Evolutionary conservation across 2,113 vertebrate species (phyloP).

Genomic region (Lipophrys pholis): DNA sequence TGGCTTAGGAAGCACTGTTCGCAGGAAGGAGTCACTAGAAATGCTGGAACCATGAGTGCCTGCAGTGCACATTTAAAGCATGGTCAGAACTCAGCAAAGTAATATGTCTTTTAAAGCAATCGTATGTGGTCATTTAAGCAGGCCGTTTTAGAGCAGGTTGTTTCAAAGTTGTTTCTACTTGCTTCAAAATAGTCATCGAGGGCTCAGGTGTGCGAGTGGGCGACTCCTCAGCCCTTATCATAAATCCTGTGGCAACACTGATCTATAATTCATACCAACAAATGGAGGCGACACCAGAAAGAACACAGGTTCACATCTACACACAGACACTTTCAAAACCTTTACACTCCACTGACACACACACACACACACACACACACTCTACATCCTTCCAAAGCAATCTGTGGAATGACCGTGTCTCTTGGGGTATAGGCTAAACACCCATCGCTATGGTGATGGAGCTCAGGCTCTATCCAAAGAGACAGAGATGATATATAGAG

Average conservation of each 20-base stretch:
- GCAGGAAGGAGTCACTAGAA: background rate
- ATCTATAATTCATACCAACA: constrained; percentile 79
- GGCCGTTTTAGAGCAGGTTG: constrained; percentile 21
- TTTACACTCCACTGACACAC: constrained; percentile 41
- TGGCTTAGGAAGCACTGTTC: constrained; percentile 16
- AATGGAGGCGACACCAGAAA: constrained; percentile 68
- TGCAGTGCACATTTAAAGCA: constrained; percentile 31
- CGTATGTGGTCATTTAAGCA: constrained; percentile 11
- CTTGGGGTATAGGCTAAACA: constrained; percentile 70
- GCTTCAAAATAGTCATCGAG: constrained; percentile 38
- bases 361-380: constrained; percentile 27
- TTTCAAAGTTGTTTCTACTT: constrained; percentile 42
- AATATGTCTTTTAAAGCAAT: constrained; percentile 19
- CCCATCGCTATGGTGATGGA: constrained; percentile 80
- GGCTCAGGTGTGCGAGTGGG: constrained; percentile 70
- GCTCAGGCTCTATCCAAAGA: constrained; percentile 69
- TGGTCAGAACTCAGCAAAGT: constrained; percentile 14
- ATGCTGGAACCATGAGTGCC: constrained; percentile 41
- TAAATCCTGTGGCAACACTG: constrained; percentile 63
- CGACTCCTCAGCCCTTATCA: constrained; percentile 53
- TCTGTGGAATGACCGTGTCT: constrained; percentile 68
- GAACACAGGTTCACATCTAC: constrained; percentile 31
- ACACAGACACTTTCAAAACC: constrained; percentile 43
- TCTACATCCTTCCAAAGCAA: constrained; percentile 33
- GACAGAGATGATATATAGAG: constrained; percentile 78